Evolutionary conservation across 2,797 vertebrate species (phyloP).

Genomic region (Scomberomorus guttatus): DNA sequence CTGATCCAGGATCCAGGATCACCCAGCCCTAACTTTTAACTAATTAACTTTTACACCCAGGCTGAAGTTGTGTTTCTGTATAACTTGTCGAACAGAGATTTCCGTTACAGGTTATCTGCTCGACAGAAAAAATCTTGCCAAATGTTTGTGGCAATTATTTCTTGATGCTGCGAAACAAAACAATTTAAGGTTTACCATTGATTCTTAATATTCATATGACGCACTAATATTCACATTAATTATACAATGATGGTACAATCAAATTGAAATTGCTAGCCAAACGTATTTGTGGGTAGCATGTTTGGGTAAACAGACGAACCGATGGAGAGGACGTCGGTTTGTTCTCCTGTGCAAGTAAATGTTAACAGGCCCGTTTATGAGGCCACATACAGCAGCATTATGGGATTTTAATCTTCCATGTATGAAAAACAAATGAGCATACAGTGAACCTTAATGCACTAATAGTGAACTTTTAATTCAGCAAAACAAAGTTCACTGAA

Average conservation of each 20-base stretch:
- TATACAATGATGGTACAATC: slow-evolving; percentile 80
- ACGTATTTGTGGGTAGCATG: slow-evolving; percentile 67
- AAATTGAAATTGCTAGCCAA: slow-evolving; percentile 68
- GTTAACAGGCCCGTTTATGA: slow-evolving; percentile 66
- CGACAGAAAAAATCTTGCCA: slow-evolving; percentile 69
- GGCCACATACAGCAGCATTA: slow-evolving; percentile 47
- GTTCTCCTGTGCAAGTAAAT: slow-evolving; percentile 64
- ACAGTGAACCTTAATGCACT: slow-evolving; percentile 75
- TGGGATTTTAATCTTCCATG: slow-evolving; percentile 59
- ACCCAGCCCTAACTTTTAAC: slow-evolving; percentile 52
- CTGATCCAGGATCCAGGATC: slow-evolving; percentile 36
- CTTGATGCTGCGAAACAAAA: slow-evolving; percentile 53
- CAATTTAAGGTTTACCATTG: slow-evolving; percentile 37
- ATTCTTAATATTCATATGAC: slow-evolving; percentile 57
- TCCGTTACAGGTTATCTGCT: slow-evolving; percentile 61
- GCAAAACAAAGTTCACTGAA: slow-evolving; percentile 68
- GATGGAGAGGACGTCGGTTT: slow-evolving; percentile 49
- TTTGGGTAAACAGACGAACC: slow-evolving; percentile 64
- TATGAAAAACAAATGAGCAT: slow-evolving; percentile 58
- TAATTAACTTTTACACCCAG: slow-evolving; percentile 49
- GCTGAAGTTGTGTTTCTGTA: slow-evolving; percentile 68
- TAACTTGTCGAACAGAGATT: slow-evolving; percentile 69
- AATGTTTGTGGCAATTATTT: slow-evolving; percentile 67
- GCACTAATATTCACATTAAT: slow-evolving; percentile 54
- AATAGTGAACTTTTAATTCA: slow-evolving; percentile 72